A percentile compares a stretch with the other conserved stretches of the same genome.
These are phyloP conservation scores for Paracanthobrama guichenoti DNA, from an alignment of 2,113 vertebrate species.

Conservation along the genomic window DNA sequence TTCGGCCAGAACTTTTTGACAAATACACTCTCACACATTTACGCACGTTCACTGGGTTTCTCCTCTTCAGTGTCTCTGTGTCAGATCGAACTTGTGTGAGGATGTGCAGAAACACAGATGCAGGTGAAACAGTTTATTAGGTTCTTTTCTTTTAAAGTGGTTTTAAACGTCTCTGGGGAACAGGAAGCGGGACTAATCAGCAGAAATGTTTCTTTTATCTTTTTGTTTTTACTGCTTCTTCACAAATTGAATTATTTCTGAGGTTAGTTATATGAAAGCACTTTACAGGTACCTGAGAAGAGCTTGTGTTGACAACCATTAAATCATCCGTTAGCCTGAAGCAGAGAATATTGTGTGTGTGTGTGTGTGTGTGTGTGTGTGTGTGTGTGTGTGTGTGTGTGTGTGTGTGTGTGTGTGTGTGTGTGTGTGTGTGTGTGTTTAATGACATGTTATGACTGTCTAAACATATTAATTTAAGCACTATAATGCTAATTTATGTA, in stretches of 20 bases:
- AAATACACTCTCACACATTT: too few relatives aligned
- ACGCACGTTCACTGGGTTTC: too few relatives aligned
- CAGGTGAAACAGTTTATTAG: too few relatives aligned
- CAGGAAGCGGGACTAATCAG: conserved; percentile 15
- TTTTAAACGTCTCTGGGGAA: neutral
- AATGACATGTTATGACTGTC: neutral
- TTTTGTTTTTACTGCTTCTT: neutral
- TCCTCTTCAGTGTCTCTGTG: too few relatives aligned
- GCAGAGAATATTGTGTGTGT: conserved; percentile 17
- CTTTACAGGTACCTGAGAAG: conserved; percentile 50
- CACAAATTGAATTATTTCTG: conserved; percentile 56
- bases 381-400: too few relatives aligned
- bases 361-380: too few relatives aligned
- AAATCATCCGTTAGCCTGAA: conserved; percentile 43
- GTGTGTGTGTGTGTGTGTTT: neutral
- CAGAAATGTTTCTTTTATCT: neutral
- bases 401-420: too few relatives aligned
- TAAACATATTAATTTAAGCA: neutral
- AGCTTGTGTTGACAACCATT: conserved; percentile 53
- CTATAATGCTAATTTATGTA: neutral
- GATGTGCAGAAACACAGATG: too few relatives aligned
- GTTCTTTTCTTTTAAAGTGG: neutral
- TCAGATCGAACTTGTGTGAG: neutral
- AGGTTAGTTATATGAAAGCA: conserved; percentile 56
- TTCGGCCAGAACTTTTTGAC: too few relatives aligned